Conservation (phyloP, 2,888 invertebrate genomes). For the Emmelina monodactyla region DNA sequence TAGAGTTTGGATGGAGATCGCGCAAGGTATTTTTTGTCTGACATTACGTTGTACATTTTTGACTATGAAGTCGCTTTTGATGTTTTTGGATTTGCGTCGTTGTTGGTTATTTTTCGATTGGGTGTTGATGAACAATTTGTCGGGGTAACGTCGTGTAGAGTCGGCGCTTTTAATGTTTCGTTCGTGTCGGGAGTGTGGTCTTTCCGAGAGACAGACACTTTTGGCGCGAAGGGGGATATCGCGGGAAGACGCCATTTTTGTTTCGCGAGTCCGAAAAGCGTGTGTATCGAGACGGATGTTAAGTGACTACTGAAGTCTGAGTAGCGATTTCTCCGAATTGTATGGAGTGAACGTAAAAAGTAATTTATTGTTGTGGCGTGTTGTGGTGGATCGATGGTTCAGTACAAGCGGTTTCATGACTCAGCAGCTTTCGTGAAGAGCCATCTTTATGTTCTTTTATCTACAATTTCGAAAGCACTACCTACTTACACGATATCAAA, state of each 20-base stretch:
- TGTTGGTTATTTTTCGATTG: constrained; percentile 7
- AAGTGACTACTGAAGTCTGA: constrained; percentile 37
- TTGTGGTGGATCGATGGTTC: constrained; percentile 39
- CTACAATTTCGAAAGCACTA: too few species aligned
- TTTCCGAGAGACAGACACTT: constrained; percentile 43
- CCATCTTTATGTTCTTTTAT: too few species aligned
- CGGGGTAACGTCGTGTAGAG: constrained; percentile 26
- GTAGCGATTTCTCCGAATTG: constrained; percentile 29
- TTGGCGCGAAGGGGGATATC: constrained; percentile 41
- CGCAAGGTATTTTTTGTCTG: constrained; percentile 41
- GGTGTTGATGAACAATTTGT: constrained; percentile 30
- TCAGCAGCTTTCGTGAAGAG: too few species aligned
- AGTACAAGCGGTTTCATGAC: background rate
- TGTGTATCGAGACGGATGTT: constrained; percentile 19
- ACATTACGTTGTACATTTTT: constrained; percentile 41
- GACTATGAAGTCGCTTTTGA: constrained; percentile 23
- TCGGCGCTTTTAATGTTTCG: constrained; percentile 43
- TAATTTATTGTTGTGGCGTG: constrained; percentile 58
- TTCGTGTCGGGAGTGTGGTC: constrained; percentile 42
- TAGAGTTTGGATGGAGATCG: constrained; percentile 44
- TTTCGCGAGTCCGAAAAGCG: background rate
- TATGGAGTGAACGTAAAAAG: constrained; percentile 47
- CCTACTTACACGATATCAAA: too few species aligned
- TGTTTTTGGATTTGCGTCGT: constrained; percentile 13
- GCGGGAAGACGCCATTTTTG: constrained; percentile 4